Percentiles rank a stretch among this genome's conserved stretches.
phyloP scores from a whole-genome alignment of 2,113 vertebrate genomes.

The Synchiropus splendidus region DNA sequence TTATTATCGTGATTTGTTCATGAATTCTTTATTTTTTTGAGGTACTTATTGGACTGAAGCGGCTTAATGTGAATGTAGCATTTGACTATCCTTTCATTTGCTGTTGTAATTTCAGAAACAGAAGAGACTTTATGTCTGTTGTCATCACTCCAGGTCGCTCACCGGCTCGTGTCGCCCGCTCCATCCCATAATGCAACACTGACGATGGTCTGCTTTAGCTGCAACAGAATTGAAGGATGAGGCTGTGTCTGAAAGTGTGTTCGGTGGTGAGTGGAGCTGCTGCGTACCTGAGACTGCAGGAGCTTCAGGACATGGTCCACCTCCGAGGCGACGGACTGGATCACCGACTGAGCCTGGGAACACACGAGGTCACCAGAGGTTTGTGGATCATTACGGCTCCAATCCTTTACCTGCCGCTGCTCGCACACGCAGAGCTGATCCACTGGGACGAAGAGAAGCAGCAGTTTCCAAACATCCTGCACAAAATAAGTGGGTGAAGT shows the following conservation, averaged over 20 bases:
- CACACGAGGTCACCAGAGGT: not conserved
- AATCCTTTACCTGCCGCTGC: slow-evolving; percentile 34
- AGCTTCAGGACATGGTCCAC: slow-evolving; percentile 48
- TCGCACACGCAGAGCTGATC: slow-evolving; percentile 44
- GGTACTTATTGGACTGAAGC: no score
- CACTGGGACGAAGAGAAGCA: slow-evolving; percentile 52
- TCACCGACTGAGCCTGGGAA: slow-evolving; percentile 26
- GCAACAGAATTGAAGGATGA: slow-evolving; percentile 4
- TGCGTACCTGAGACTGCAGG: slow-evolving; percentile 37
- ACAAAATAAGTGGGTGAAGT: not conserved
- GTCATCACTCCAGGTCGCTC: slow-evolving; percentile 1
- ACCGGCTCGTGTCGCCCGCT: slow-evolving; percentile 36
- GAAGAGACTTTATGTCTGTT: no score
- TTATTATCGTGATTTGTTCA: no score
- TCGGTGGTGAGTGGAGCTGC: not conserved
- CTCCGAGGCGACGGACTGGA: slow-evolving; percentile 22
- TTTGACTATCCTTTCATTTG: no score
- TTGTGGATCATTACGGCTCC: not conserved
- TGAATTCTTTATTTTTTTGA: no score
- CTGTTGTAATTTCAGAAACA: no score
- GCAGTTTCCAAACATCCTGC: slow-evolving; percentile 54
- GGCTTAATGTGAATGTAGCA: no score
- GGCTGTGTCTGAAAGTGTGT: not conserved
- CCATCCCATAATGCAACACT: slow-evolving; percentile 57
- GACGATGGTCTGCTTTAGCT: slow-evolving; percentile 54